These are phyloP conservation scores for Brachypalpus laphriformis DNA, from an alignment of 2,888 invertebrate species.

Conservation along the genomic window DNA sequence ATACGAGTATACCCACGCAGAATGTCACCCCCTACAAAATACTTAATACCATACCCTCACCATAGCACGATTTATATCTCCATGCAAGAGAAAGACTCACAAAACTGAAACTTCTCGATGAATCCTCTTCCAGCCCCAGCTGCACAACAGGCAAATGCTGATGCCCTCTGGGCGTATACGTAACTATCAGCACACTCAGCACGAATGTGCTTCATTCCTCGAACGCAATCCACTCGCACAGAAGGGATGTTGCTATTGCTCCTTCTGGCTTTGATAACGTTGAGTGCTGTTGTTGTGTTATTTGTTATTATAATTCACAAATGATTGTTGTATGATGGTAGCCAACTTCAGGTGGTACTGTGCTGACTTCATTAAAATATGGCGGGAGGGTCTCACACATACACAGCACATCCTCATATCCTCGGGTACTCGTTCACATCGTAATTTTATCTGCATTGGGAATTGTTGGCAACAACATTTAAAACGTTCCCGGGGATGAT, in stretches of 20 bases:
- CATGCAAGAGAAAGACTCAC: background rate
- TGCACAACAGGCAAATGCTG: background rate
- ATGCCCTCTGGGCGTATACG: conserved; percentile 20
- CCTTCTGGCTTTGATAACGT: conserved; percentile 5
- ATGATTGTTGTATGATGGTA: conserved; percentile 50
- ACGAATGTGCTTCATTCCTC: background rate
- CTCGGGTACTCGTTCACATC: background rate
- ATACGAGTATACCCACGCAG: background rate
- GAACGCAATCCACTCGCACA: background rate
- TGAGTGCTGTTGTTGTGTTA: conserved; percentile 28
- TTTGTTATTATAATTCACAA: conserved; percentile 56
- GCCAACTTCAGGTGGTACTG: conserved; percentile 48
- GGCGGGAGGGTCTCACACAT: background rate
- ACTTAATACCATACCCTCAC: conserved; percentile 23
- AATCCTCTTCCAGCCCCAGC: background rate
- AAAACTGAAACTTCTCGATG: conserved; percentile 17
- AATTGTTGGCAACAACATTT: conserved; percentile 47
- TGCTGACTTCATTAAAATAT: conserved; percentile 44
- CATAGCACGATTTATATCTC: conserved; percentile 9
- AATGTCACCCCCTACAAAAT: conserved; percentile 20
- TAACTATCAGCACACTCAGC: background rate
- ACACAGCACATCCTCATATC: background rate
- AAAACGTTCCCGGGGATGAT: conserved; percentile 2
- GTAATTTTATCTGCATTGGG: conserved; percentile 41
- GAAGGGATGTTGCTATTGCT: background rate